A percentile compares a stretch with the other conserved stretches of the same genome.
Conservation (phyloP, 2,888 invertebrate species). For the Drosophila meridionalis region DNA sequence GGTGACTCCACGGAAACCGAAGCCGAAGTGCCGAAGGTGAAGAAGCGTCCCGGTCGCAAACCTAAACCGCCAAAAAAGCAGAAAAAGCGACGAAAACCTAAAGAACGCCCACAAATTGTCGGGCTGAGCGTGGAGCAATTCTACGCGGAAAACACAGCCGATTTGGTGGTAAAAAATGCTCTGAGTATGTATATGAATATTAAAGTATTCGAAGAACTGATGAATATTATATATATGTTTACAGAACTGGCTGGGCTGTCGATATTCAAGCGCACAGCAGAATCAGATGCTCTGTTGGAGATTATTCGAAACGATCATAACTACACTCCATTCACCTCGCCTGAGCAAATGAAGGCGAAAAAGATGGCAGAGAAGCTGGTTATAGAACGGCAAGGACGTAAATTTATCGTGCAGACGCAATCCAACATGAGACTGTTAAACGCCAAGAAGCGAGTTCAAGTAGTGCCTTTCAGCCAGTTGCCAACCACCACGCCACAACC, state of each 20-base stretch:
- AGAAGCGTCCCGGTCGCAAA: conserved; percentile 70
- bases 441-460: conserved; percentile 63
- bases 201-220: not conserved
- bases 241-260: conserved; percentile 83
- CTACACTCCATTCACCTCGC: conserved; percentile 90
- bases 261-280: conserved; percentile 80
- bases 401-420: conserved; percentile 61
- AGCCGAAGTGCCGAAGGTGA: conserved; percentile 86
- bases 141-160: conserved; percentile 86
- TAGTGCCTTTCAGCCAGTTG: conserved; percentile 38
- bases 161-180: conserved; percentile 85
- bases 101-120: conserved; percentile 86
- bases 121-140: conserved; percentile 89
- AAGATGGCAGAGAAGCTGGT: conserved; percentile 68
- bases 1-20: conserved; percentile 67
- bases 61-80: conserved; percentile 63
- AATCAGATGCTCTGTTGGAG: conserved; percentile 82
- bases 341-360: conserved; percentile 86
- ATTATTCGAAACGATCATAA: conserved; percentile 92
- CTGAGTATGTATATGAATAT: conserved; percentile 75
- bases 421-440: conserved; percentile 61
- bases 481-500: conserved; percentile 35
- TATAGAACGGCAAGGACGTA: conserved; percentile 74
- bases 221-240: conserved; percentile 21
- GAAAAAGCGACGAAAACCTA: conserved; percentile 61